A percentile compares a stretch with the other conserved stretches of the same genome.
Evolutionary conservation across 2,888 invertebrate species (phyloP).

Genomic region (Linyphia triangularis): DNA sequence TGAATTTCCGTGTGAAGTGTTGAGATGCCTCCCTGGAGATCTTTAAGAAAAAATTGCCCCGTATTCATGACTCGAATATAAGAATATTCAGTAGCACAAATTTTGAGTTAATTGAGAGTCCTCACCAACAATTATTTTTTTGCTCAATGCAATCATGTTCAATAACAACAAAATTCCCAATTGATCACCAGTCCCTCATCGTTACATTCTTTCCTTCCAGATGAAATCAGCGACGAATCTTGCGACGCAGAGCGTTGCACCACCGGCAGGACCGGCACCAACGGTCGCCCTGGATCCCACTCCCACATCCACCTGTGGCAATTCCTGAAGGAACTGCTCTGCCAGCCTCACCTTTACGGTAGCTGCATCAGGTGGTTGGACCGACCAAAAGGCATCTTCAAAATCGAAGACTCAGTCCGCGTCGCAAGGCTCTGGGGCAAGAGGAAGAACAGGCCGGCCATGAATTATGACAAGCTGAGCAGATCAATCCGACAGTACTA

Average conservation of each 20-base stretch:
- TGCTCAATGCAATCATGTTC: too few relatives aligned
- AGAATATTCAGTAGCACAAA: too few relatives aligned
- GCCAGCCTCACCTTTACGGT: conserved; percentile 92
- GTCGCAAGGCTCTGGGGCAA: conserved; percentile 99
- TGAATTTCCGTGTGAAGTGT: too few relatives aligned
- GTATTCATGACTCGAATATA: too few relatives aligned
- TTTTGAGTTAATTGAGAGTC: too few relatives aligned
- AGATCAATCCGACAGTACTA: conserved; percentile 98
- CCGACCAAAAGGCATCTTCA: conserved; percentile 95
- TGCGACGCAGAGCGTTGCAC: conserved; percentile 74
- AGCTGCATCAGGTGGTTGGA: conserved; percentile 99
- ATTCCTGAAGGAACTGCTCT: conserved; percentile 96
- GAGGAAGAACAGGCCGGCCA: conserved; percentile 97
- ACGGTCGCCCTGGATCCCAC: conserved; percentile 75
- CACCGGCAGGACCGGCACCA: conserved; percentile 17
- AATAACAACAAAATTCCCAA: too few relatives aligned
- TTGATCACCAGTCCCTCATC: too few relatives aligned
- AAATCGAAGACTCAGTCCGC: conserved; percentile 98
- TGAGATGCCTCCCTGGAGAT: too few relatives aligned
- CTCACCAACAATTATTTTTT: too few relatives aligned
- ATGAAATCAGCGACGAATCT: conserved; percentile 77
- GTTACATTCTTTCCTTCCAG: conserved; percentile 68
- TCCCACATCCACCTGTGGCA: conserved; percentile 99
- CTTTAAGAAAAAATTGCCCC: too few relatives aligned
- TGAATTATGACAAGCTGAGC: conserved; percentile 99